A percentile compares a stretch with the other conserved stretches of the same genome.
Conservation (phyloP, 1,140 invertebrate species). For the Euwallacea fornicatus region DNA sequence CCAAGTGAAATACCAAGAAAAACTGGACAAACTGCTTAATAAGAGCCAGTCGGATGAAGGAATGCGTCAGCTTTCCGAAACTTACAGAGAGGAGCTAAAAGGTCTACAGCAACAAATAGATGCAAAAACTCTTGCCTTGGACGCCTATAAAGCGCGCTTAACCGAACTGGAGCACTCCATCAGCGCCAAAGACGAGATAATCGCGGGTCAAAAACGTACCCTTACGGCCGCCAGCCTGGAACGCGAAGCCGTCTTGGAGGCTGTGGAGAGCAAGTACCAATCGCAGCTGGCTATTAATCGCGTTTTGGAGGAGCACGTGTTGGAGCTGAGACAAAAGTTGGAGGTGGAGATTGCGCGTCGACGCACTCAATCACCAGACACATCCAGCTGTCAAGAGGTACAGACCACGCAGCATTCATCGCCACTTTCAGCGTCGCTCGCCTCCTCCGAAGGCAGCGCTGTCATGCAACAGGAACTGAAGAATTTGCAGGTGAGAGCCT, state of each 20-base stretch:
- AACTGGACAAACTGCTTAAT: constrained; percentile 52
- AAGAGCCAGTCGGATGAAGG: constrained; percentile 45
- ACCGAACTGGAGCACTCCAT: constrained; percentile 57
- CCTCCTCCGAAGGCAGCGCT: constrained; percentile 59
- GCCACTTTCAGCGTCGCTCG: constrained; percentile 59
- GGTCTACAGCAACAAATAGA: constrained; percentile 34
- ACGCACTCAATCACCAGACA: constrained; percentile 46
- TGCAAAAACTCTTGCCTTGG: constrained; percentile 52
- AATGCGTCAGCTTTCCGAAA: constrained; percentile 52
- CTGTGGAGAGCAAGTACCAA: constrained; percentile 72
- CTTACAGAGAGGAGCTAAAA: constrained; percentile 54
- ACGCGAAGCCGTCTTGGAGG: constrained; percentile 43
- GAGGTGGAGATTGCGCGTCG: constrained; percentile 48
- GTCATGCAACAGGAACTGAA: constrained; percentile 54
- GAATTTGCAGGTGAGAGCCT: constrained; percentile 53
- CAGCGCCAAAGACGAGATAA: constrained; percentile 55
- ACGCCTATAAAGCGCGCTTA: constrained; percentile 57
- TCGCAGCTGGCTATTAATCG: constrained; percentile 68
- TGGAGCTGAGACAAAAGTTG: constrained; percentile 63
- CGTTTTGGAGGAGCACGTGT: constrained; percentile 66
- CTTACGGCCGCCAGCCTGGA: constrained; percentile 57
- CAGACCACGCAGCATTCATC: constrained; percentile 56
- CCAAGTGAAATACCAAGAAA: constrained; percentile 56
- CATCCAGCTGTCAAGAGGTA: constrained; percentile 54
- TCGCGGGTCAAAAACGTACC: constrained; percentile 57